phyloP scores from a whole-genome alignment of 2,797 vertebrate species.

The Eospalax fontanierii region DNA sequence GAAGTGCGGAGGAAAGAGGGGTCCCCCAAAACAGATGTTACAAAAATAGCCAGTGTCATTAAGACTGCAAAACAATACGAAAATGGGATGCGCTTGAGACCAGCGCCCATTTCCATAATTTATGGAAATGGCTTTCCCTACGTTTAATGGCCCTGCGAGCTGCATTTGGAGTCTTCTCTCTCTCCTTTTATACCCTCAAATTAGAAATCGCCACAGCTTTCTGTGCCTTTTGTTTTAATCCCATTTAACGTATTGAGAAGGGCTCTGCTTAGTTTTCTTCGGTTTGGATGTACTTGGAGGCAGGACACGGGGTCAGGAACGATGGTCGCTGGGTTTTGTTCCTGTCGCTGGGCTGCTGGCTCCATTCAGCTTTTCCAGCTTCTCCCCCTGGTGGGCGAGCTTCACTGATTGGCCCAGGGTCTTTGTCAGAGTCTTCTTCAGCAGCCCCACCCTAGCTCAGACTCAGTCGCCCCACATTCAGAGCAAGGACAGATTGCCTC shows the following conservation, averaged over 20 bases:
- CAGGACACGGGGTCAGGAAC: background rate
- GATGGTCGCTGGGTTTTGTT: background rate
- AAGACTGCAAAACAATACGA: conserved; percentile 77
- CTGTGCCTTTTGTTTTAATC: conserved; percentile 65
- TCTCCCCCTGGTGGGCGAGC: background rate
- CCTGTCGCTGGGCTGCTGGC: rapidly evolving
- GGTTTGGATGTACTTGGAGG: background rate
- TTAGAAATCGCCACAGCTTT: conserved; percentile 69
- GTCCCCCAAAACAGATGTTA: conserved; percentile 77
- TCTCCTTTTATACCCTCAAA: conserved; percentile 55
- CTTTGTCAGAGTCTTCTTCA: background rate
- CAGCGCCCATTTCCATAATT: conserved; percentile 79
- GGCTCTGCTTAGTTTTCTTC: conserved; percentile 32
- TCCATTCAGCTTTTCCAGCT: background rate
- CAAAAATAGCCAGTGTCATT: conserved; percentile 77
- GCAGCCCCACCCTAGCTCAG: background rate
- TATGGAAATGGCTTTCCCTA: conserved; percentile 80
- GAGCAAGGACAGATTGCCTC: background rate
- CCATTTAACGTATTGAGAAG: conserved; percentile 69
- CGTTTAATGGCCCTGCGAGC: conserved; percentile 57
- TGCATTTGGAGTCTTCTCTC: conserved; percentile 59
- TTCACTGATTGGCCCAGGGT: too few species aligned
- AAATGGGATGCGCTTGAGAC: conserved; percentile 74
- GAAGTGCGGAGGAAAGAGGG: conserved; percentile 27
- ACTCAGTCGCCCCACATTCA: background rate